Conservation (phyloP, 2,797 vertebrate species). For the Artibeus lituratus region DNA sequence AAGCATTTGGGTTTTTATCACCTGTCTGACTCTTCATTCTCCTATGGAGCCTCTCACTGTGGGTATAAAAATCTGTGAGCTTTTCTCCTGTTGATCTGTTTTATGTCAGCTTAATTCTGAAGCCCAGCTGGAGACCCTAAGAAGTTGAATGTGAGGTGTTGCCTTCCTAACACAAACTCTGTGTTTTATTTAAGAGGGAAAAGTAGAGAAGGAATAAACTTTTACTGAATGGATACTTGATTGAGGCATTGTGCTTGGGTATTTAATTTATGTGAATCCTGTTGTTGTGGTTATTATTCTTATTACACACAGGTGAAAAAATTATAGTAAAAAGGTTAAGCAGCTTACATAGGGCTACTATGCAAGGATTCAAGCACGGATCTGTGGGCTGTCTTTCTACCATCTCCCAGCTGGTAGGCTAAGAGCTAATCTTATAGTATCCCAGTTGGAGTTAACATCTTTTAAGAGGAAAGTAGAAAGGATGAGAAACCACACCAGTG, state of each 20-base stretch:
- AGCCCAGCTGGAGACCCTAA: neutral
- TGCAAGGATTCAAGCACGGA: neutral
- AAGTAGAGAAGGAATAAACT: neutral
- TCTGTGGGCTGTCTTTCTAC: neutral
- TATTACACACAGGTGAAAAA: neutral
- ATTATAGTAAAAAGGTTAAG: neutral
- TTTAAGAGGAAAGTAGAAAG: neutral
- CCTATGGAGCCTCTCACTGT: neutral
- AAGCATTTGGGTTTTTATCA: neutral
- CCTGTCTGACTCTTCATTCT: neutral
- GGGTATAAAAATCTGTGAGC: neutral
- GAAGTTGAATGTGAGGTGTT: neutral
- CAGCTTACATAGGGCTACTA: neutral
- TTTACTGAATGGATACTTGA: neutral
- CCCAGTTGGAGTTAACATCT: neutral
- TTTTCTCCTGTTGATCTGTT: neutral
- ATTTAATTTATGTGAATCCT: neutral
- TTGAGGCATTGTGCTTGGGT: neutral
- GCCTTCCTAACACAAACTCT: neutral
- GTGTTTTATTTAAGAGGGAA: neutral
- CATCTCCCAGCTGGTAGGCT: neutral
- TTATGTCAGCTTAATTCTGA: neutral
- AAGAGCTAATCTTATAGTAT: neutral
- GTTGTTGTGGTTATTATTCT: neutral
- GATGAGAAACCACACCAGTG: neutral